Evolutionary conservation across 2,113 vertebrate genomes (phyloP).

Genomic region (Cynopterus brachyotis): DNA sequence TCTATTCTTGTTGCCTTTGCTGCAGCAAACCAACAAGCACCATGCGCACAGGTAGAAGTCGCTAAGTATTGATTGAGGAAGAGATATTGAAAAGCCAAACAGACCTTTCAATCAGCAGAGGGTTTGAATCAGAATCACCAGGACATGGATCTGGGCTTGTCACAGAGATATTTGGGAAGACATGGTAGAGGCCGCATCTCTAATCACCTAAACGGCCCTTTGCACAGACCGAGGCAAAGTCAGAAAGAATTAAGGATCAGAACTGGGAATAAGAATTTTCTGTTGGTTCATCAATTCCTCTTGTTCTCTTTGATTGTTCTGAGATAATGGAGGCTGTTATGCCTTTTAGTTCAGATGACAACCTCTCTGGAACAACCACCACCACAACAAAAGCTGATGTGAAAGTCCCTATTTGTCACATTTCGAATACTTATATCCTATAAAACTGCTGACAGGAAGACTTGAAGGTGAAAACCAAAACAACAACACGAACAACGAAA

Average conservation of each 20-base stretch:
- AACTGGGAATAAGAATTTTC: not conserved
- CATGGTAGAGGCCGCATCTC: not conserved
- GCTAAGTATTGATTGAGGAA: not conserved
- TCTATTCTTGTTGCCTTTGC: not conserved
- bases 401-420: not conserved
- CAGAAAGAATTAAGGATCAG: not conserved
- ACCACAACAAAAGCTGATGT: not conserved
- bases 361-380: not conserved
- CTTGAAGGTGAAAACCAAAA: slow-evolving; percentile 18
- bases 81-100: not conserved
- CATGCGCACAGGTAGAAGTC: not conserved
- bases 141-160: not conserved
- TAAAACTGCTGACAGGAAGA: not conserved
- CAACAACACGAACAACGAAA: not conserved
- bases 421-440: not conserved
- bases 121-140: not conserved
- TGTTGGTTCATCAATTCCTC: not conserved
- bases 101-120: not conserved
- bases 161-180: not conserved
- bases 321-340: not conserved
- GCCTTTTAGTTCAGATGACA: not conserved
- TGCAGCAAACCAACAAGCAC: not conserved
- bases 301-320: not conserved
- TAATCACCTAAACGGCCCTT: not conserved
- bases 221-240: not conserved